Evolutionary conservation across 2,113 vertebrate species (phyloP), one percentile per base, ranked within the genome.

Genomic region (Heterocephalus glaber): DNA sequence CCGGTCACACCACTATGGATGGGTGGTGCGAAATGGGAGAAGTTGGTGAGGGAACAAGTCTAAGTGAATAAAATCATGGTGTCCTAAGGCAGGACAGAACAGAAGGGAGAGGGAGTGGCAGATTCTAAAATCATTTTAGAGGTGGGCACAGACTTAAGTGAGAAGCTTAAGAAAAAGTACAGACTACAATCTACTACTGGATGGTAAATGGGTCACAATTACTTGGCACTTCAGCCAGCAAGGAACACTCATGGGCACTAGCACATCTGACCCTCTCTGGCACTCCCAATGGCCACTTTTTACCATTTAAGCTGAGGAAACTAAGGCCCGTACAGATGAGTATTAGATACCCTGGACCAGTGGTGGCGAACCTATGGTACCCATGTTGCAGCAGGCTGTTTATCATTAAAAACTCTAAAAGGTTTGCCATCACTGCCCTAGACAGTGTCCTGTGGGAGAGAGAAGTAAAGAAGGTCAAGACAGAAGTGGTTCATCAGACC

Each of bases 51-150:
- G 87, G 30, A 24, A 86, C 41, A 70, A 70, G 47, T 28, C 52
- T 35, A 44, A 66, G 52, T 58, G 66, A 65, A 88, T 77, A 60
- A 52, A 47, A 28, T 11, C 3, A 47, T 0, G 47, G 12, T 60
- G 9, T 84, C n/a, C 56, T 86, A 90, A 96, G 58, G 28, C 28
- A 96, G 68, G 16, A 89, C 3, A 81, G 49, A 92, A 89, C 3
- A 81, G 49, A 92, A 83, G 5, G n/a, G 8, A 44, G 35, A 72
- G 7, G 12, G 56, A 20, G 30, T 41, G 7, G 41, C 1, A 10
- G 81, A n/a, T 63, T 83, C 56, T 44, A 68, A 26, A 82, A 82
- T 54, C 28, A 61, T 76, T 83, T 35, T 30, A 91, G 49, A 91
- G 63, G 35, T 52, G 13, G 17, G 54, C 77, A 85, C 76, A 94